Evolutionary conservation across 2,113 vertebrate genomes (phyloP).

Genomic region (Aphelocoma coerulescens): DNA sequence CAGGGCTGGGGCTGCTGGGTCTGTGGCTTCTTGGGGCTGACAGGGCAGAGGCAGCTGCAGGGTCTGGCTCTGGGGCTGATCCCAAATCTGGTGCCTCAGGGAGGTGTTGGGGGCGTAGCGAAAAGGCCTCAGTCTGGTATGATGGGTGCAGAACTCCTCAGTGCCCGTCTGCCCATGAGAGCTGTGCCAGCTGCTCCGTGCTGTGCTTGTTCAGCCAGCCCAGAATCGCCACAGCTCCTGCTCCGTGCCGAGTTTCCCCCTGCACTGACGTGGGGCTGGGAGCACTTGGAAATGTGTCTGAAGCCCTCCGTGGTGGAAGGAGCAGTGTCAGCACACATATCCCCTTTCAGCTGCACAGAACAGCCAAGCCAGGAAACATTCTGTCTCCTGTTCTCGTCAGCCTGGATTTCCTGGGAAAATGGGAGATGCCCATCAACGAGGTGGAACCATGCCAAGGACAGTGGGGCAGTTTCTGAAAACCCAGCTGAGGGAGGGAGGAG

Average conservation of each 20-base stretch:
- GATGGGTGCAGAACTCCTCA: fast-evolving
- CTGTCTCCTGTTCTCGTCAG: not conserved
- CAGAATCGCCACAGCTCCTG: not conserved
- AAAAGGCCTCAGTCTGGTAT: fast-evolving
- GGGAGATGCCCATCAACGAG: fast-evolving
- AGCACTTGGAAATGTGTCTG: fast-evolving
- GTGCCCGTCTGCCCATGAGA: fast-evolving
- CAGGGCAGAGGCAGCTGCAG: not conserved
- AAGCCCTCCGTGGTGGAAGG: not conserved
- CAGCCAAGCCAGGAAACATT: not conserved
- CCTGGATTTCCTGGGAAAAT: not conserved
- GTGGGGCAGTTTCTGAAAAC: not conserved
- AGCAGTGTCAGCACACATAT: not conserved
- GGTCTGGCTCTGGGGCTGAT: not conserved
- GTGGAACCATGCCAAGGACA: fast-evolving
- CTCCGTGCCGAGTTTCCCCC: fast-evolving
- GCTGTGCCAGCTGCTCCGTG: not conserved
- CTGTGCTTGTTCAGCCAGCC: not conserved
- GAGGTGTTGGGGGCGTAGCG: fast-evolving
- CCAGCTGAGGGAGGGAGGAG: not conserved
- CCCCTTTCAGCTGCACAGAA: not conserved
- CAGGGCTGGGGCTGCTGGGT: not conserved
- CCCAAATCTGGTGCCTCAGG: not conserved
- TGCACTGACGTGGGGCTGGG: fast-evolving
- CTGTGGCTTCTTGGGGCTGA: not conserved